Percentiles rank a stretch among this genome's conserved stretches.
phyloP scores from a whole-genome alignment of 2,113 vertebrate genomes.

The Forbesichthys agassizii region DNA sequence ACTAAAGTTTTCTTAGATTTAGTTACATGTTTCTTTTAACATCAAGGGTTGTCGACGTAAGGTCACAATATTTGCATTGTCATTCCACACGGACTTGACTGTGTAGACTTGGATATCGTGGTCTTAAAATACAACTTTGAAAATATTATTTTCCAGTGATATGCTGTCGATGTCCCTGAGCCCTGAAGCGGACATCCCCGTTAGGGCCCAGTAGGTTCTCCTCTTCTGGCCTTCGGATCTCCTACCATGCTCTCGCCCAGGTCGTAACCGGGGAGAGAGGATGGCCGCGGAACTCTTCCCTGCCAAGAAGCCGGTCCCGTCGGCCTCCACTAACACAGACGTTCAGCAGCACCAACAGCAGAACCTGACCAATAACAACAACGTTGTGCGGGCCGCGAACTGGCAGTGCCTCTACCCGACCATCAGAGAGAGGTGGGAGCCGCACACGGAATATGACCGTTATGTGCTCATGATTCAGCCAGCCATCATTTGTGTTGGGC shows the following conservation, averaged over 20 bases:
- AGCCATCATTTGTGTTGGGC: not conserved
- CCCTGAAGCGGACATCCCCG: too few species aligned
- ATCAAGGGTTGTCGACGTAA: too few species aligned
- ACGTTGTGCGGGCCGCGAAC: slow-evolving; percentile 79
- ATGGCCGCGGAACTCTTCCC: slow-evolving; percentile 96
- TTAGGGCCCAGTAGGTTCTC: not conserved
- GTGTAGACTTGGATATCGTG: too few species aligned
- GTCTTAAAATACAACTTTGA: too few species aligned
- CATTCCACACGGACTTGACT: too few species aligned
- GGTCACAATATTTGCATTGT: too few species aligned
- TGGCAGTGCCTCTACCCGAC: slow-evolving; percentile 97
- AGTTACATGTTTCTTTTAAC: too few species aligned
- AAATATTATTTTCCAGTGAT: too few species aligned
- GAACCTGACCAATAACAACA: slow-evolving; percentile 94
- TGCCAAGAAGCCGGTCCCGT: slow-evolving; percentile 81
- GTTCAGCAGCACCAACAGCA: slow-evolving; percentile 90
- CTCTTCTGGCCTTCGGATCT: slow-evolving; percentile 68
- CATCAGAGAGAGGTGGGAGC: slow-evolving; percentile 90
- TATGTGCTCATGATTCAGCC: not conserved
- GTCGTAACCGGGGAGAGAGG: slow-evolving; percentile 80
- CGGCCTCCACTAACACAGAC: slow-evolving; percentile 69
- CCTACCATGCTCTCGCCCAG: slow-evolving; percentile 87
- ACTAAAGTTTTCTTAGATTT: too few species aligned
- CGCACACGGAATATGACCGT: not conserved
- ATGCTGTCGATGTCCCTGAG: too few species aligned